phyloP scores from a whole-genome alignment of 2,888 invertebrate species.

The Orthosia incerta region DNA sequence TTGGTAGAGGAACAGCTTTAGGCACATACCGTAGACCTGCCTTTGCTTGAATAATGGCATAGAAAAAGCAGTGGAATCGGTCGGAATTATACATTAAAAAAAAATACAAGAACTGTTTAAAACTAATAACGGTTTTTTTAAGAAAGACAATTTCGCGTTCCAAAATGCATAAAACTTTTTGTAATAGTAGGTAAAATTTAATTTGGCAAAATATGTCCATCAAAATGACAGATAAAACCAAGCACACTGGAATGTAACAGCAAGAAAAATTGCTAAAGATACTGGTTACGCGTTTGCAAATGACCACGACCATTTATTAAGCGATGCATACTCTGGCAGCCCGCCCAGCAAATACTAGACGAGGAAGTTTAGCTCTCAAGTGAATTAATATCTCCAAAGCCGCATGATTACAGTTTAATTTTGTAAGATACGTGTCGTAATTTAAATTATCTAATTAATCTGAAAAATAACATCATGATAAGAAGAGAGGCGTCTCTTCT shows the following conservation, averaged over 20 bases:
- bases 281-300: constrained; percentile 39
- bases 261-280: constrained; percentile 21
- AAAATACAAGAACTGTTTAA: too few species aligned
- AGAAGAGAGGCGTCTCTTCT: neutral
- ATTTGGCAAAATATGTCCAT: neutral
- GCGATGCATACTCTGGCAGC: constrained; percentile 38
- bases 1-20: constrained; percentile 75
- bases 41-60: constrained; percentile 9
- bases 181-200: neutral
- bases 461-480: neutral
- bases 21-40: constrained; percentile 33
- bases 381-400: constrained; percentile 30
- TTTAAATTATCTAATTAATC: neutral
- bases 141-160: neutral
- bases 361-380: constrained; percentile 25
- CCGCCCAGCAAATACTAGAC: constrained; percentile 40
- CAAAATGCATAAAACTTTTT: neutral
- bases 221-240: neutral
- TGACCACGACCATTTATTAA: constrained; percentile 35
- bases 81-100: neutral
- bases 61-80: constrained; percentile 33
- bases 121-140: neutral
- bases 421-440: neutral
- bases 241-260: constrained; percentile 1
- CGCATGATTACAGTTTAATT: constrained; percentile 15